Conservation (phyloP, 2,113 vertebrate genomes). For the Nymphicus hollandicus region DNA sequence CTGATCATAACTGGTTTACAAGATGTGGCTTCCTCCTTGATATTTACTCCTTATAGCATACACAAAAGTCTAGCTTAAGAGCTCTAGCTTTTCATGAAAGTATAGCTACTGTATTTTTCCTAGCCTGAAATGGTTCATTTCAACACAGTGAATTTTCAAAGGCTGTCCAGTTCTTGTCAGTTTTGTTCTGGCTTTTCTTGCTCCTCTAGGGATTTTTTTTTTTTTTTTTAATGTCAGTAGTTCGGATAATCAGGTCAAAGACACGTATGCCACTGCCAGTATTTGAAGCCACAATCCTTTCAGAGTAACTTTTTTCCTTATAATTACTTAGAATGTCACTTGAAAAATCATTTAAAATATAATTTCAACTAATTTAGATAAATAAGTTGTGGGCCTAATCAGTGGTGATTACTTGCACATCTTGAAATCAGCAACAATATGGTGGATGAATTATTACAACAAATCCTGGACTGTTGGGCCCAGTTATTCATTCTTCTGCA, state of each 20-base stretch:
- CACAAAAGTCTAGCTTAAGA: rapidly evolving
- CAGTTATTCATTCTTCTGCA: background rate
- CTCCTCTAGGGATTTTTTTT: background rate
- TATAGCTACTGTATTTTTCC: background rate
- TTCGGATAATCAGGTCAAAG: background rate
- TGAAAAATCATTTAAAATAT: background rate
- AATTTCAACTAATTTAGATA: background rate
- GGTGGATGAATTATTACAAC: background rate
- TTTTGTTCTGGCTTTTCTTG: background rate
- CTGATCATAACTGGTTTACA: background rate
- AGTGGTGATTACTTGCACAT: background rate
- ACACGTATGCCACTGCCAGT: too few relatives aligned
- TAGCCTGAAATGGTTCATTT: background rate
- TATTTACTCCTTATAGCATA: rapidly evolving
- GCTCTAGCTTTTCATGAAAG: background rate
- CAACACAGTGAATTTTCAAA: background rate
- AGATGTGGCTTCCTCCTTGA: rapidly evolving
- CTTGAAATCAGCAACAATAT: background rate
- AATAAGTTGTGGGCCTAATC: background rate
- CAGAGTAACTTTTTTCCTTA: background rate
- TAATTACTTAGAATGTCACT: background rate
- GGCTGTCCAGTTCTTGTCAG: background rate
- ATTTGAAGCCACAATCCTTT: background rate
- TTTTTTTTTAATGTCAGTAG: background rate
- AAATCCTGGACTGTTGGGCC: background rate